Conservation (phyloP, 2,797 vertebrate species). For the Periparus ater region DNA sequence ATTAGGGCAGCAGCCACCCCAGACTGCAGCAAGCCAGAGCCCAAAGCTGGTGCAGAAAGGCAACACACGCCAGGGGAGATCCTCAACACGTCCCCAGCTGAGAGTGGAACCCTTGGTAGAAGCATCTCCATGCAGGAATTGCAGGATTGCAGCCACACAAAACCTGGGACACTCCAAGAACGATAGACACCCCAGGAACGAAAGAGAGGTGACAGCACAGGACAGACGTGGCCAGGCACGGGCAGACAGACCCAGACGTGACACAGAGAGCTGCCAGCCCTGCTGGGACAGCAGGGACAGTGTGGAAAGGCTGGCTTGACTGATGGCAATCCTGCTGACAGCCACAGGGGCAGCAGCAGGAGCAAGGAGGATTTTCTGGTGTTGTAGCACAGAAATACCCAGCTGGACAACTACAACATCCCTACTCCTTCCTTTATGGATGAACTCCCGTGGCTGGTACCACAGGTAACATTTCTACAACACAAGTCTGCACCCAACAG, state of each 20-base stretch:
- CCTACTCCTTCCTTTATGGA: background rate
- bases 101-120: background rate
- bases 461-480: background rate
- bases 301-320: background rate
- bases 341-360: background rate
- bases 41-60: background rate
- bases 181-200: accelerated
- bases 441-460: accelerated
- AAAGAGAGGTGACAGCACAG: background rate
- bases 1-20: background rate
- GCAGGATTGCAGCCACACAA: background rate
- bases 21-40: background rate
- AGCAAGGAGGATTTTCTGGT: background rate
- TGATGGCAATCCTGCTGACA: background rate
- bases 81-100: accelerated
- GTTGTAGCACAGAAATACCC: background rate
- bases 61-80: accelerated
- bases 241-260: background rate
- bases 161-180: background rate
- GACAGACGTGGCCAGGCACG: background rate
- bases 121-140: background rate
- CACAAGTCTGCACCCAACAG: background rate
- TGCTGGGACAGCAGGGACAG: background rate
- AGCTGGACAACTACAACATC: background rate
- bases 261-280: background rate